Evolutionary conservation across 2,113 vertebrate species (phyloP).

Genomic region (Ardeotis arabs): DNA sequence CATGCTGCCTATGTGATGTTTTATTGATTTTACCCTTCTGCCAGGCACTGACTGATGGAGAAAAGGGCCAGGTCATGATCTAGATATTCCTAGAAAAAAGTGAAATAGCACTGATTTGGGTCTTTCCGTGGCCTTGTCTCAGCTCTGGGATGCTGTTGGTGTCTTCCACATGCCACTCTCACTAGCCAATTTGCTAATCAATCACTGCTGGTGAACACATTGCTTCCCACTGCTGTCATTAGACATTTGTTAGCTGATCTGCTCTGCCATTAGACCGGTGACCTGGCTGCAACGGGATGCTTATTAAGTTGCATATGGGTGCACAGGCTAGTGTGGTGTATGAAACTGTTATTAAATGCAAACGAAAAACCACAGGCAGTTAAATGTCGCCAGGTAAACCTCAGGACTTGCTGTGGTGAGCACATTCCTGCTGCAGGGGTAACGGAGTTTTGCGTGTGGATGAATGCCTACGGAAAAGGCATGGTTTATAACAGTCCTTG

Average conservation of each 20-base stretch:
- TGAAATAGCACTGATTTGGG: background rate
- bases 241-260: background rate
- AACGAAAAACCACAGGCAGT: background rate
- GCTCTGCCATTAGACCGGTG: background rate
- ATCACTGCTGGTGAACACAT: background rate
- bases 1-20: background rate
- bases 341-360: background rate
- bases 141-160: background rate
- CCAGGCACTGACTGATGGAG: background rate
- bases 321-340: background rate
- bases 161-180: background rate
- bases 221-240: background rate
- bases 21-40: background rate
- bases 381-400: background rate
- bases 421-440: background rate
- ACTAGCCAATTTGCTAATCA: background rate
- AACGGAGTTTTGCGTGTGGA: background rate
- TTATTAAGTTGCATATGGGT: background rate
- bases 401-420: background rate
- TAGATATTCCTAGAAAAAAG: background rate
- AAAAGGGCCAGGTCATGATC: background rate
- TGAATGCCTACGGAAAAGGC: background rate
- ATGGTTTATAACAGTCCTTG: background rate
- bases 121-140: background rate
- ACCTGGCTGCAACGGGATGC: background rate